Base-by-base conservation (phyloP, 2,888 invertebrate species). In the Trissonchulus sp. region DNA sequence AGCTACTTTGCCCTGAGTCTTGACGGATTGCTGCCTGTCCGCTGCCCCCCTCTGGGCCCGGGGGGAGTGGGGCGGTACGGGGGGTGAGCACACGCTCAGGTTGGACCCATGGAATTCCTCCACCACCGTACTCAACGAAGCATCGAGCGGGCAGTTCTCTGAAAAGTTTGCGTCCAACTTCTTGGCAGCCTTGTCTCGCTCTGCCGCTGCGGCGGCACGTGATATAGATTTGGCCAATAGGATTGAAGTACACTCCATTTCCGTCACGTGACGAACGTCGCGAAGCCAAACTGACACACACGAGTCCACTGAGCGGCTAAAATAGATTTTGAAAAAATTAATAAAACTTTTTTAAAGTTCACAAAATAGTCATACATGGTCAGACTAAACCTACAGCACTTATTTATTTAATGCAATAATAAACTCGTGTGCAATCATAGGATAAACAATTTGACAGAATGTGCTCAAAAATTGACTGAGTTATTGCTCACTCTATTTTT, bases 211-310 rank as follows among this genome's bases (percentile, higher is more conserved):
- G 48, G 23, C 48, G 23, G 23, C 23, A 15, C 48, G 48, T 34
- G 35, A 15, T 18, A 71, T 71, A 3, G 71, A 71, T 34, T 71
- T 71, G 8, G 71, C 71, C 35, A 71, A 34, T 33, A 71, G 38
- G 8, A 71, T 36, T 28, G 71, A 71, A 3, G 71, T 33, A 34
- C 71, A 71, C 30, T 71, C 71, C 71, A 71, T 33, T 71, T 71
- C 71, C 35, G 35, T 34, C 33, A 71, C 23, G n/a, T 71, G n/a
- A 8, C 71, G 35, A 15, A 34, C 38, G 71, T 71, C 71, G 3
- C n/a, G 2, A 3, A 71, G 8, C 71, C 71, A 71, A 3, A 8
- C 71, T 15, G 35, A 3, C 3, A 71, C 71, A 33, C 71, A 71
- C 3, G 36, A 3, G 71, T 71, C 36, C 18, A 71, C 23, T 8